Evolutionary conservation across 2,113 vertebrate genomes (phyloP).

Genomic region (Turdus rufiventris): DNA sequence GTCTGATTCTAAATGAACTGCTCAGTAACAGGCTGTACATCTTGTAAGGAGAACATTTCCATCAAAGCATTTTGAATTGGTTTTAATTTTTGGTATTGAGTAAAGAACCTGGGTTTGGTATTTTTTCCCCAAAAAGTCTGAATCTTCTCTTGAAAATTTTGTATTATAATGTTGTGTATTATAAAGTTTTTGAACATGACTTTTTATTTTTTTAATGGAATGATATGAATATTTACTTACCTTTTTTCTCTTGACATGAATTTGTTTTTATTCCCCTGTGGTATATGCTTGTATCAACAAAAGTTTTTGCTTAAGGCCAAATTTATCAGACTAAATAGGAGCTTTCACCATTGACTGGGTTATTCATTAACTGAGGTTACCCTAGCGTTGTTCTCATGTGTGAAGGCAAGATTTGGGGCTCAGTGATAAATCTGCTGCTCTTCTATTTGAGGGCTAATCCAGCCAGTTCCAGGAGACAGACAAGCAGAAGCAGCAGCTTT

Average conservation of each 20-base stretch:
- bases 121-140: rapidly evolving
- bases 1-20: neutral
- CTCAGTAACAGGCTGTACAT: neutral
- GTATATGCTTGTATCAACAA: neutral
- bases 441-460: neutral
- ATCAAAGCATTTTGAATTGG: neutral
- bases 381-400: neutral
- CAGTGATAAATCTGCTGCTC: neutral
- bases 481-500: neutral
- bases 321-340: neutral
- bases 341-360: neutral
- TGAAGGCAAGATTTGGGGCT: neutral
- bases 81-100: neutral
- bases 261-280: neutral
- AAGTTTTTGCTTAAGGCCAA: neutral
- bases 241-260: neutral
- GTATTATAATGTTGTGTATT: neutral
- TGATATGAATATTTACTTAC: neutral
- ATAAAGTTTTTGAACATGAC: neutral
- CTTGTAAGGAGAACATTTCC: neutral
- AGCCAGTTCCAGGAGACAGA: neutral
- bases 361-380: constrained; percentile 16
- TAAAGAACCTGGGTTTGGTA: neutral
- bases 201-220: neutral
- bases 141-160: neutral